Evolutionary conservation across 2,113 vertebrate species (phyloP).

Genomic region (Amazona guildingii): DNA sequence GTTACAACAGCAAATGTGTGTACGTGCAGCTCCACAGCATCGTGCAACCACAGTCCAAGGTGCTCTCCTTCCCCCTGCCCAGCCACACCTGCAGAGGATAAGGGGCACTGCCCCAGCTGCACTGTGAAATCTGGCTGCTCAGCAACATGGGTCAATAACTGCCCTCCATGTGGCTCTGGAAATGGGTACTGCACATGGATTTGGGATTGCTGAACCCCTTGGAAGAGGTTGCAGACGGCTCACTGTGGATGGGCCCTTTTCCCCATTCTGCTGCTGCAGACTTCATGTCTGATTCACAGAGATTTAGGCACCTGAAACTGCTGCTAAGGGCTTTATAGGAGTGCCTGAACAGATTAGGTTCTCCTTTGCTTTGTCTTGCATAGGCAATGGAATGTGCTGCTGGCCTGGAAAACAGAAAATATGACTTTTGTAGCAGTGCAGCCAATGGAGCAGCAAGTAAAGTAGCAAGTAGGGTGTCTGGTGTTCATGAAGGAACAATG

Average conservation of each 20-base stretch:
- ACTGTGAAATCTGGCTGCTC: neutral
- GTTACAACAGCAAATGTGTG: neutral
- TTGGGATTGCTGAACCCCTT: neutral
- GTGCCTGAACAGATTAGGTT: neutral
- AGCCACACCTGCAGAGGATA: neutral
- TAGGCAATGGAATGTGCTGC: neutral
- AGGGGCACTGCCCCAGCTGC: neutral
- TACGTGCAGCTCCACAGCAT: neutral
- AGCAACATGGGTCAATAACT: neutral
- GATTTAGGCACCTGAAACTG: neutral
- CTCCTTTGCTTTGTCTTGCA: neutral
- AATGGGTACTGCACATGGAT: accelerated
- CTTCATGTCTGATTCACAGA: neutral
- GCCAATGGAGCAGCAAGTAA: neutral
- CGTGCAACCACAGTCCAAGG: neutral
- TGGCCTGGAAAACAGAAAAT: neutral
- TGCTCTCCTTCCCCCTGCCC: neutral
- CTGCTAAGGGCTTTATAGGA: neutral
- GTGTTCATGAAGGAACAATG: neutral
- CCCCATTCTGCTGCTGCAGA: neutral
- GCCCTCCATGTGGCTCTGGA: neutral
- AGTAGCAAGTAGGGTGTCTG: neutral
- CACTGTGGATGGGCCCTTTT: neutral
- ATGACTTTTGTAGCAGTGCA: neutral
- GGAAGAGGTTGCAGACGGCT: neutral